phyloP scores from a whole-genome alignment of 2,113 vertebrate species.

The Podocnemis expansa region DNA sequence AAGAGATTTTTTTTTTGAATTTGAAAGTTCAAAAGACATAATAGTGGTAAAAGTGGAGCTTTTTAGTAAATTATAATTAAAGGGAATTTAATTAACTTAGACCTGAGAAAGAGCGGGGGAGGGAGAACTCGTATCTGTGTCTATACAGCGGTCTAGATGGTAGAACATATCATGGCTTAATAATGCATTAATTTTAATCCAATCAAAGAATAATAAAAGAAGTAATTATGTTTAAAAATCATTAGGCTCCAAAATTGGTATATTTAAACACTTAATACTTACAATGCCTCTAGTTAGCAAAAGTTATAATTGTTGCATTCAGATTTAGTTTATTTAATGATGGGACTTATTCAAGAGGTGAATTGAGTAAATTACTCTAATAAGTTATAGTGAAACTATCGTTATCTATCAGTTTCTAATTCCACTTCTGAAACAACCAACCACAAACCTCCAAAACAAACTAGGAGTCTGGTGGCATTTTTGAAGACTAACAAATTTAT shows the following conservation, averaged over 20 bases:
- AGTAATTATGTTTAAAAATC: slow-evolving; percentile 93
- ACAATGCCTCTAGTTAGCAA: slow-evolving; percentile 72
- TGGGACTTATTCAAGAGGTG: slow-evolving; percentile 74
- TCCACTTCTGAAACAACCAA: slow-evolving; percentile 59
- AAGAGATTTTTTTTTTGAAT: slow-evolving; percentile 72
- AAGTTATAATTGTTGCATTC: slow-evolving; percentile 82
- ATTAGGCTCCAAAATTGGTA: slow-evolving; percentile 79
- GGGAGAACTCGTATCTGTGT: slow-evolving; percentile 88
- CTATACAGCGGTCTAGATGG: slow-evolving; percentile 91
- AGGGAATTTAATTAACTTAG: slow-evolving; percentile 98
- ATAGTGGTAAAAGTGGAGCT: slow-evolving; percentile 87
- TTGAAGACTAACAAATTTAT: no score
- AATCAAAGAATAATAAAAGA: slow-evolving; percentile 94
- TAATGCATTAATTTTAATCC: slow-evolving; percentile 95
- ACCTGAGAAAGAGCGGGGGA: slow-evolving; percentile 82
- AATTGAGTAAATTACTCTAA: slow-evolving; percentile 83
- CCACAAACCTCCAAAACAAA: neutral
- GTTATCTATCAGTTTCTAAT: slow-evolving; percentile 74
- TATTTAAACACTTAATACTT: slow-evolving; percentile 81
- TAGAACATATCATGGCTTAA: slow-evolving; percentile 89
- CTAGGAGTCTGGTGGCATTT: no score
- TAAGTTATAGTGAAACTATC: slow-evolving; percentile 73
- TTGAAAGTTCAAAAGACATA: slow-evolving; percentile 85
- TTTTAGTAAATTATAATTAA: slow-evolving; percentile 97
- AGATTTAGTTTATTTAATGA: slow-evolving; percentile 79